These are phyloP conservation scores for Felis chaus DNA, from an alignment of 2,113 vertebrate genomes.

Conservation along the genomic window DNA sequence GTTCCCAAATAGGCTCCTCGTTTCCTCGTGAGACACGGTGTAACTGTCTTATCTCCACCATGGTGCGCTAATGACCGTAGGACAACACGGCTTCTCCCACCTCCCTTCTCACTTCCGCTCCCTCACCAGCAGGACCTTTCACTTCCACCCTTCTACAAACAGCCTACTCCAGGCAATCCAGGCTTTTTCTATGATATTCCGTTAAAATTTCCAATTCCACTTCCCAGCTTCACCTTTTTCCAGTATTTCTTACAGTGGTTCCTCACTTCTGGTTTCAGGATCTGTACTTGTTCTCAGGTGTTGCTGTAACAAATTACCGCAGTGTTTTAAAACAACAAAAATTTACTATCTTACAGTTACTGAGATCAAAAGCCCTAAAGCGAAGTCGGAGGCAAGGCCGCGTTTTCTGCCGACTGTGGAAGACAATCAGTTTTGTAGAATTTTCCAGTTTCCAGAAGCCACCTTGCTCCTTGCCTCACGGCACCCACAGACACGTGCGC, in stretches of 20 bases:
- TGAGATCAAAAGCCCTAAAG: not conserved
- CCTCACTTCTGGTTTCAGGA: not conserved
- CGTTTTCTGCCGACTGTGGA: not conserved
- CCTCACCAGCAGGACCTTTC: not conserved
- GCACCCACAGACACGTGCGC: no score
- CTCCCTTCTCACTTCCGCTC: no score
- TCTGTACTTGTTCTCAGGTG: no score
- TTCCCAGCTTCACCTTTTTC: not conserved
- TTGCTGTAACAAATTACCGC: not conserved
- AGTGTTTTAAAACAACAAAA: not conserved
- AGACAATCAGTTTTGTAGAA: not conserved
- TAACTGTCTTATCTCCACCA: accelerated
- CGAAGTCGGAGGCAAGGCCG: not conserved
- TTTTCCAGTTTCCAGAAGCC: not conserved
- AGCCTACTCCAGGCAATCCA: not conserved
- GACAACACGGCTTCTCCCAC: not conserved
- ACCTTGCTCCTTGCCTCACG: not conserved
- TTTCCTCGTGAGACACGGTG: not conserved
- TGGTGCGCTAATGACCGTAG: accelerated
- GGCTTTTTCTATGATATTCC: not conserved
- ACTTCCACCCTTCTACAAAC: not conserved
- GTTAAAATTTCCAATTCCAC: not conserved
- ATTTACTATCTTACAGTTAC: not conserved
- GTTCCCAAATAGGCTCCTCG: not conserved
- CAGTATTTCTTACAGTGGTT: not conserved